phyloP scores from a whole-genome alignment of 2,888 invertebrate genomes.

The Caenorhabditis virilis region DNA sequence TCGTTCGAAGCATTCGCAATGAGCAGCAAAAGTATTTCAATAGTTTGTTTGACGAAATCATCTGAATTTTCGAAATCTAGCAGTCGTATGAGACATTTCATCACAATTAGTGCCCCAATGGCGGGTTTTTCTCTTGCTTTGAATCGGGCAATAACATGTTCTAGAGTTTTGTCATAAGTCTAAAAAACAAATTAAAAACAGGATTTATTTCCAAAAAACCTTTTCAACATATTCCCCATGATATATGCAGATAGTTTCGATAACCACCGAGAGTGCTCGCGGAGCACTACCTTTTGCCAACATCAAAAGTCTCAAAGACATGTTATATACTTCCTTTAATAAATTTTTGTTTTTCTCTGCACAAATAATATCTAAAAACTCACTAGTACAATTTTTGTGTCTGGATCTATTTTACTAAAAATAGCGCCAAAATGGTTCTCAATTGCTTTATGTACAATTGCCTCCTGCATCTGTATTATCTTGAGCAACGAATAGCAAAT shows the following conservation, averaged over 20 bases:
- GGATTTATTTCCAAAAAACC: too few species aligned
- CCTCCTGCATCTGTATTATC: neutral
- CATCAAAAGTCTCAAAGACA: slow-evolving; percentile 8
- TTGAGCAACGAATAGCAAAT: neutral
- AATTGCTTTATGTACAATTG: neutral
- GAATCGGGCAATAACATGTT: slow-evolving; percentile 3
- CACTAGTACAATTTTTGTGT: too few species aligned
- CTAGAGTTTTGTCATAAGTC: slow-evolving; percentile 4
- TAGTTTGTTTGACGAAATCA: slow-evolving; percentile 3
- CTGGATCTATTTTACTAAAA: slow-evolving; percentile 1
- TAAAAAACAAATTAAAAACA: neutral
- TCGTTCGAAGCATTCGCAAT: slow-evolving; percentile 21
- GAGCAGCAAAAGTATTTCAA: slow-evolving; percentile 22
- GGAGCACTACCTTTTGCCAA: slow-evolving; percentile 19
- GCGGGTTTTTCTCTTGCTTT: slow-evolving; percentile 6
- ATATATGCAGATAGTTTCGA: neutral
- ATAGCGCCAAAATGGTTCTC: neutral
- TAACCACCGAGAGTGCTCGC: slow-evolving; percentile 15
- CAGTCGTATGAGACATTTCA: slow-evolving; percentile 12
- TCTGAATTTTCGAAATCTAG: neutral
- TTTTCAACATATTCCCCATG: slow-evolving; percentile 5
- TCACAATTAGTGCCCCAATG: slow-evolving; percentile 15
- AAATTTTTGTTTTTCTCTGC: too few species aligned
- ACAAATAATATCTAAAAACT: too few species aligned
- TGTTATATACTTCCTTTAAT: slow-evolving; percentile 13